Percentiles rank a stretch among this genome's conserved stretches.
Evolutionary conservation across 2,888 invertebrate genomes (phyloP).

Genomic region (Drosophila meridionalis): DNA sequence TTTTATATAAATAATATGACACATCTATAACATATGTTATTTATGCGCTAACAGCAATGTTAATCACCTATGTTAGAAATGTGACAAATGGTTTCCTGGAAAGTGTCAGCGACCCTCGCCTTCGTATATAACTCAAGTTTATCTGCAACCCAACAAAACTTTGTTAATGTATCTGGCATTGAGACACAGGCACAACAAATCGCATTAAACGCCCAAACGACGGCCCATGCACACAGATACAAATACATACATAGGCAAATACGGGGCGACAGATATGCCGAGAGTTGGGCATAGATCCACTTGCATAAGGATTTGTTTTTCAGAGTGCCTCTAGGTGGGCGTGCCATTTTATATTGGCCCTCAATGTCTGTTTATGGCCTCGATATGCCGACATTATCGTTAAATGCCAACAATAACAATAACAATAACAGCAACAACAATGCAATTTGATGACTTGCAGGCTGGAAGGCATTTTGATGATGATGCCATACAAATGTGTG

Average conservation of each 20-base stretch:
- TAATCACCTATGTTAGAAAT: neutral
- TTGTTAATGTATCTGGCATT: slow-evolving; percentile 64
- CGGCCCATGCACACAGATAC: slow-evolving; percentile 17
- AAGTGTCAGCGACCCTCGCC: slow-evolving; percentile 35
- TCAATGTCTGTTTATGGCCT: slow-evolving; percentile 66
- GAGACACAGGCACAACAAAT: slow-evolving; percentile 47
- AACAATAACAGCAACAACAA: slow-evolving; percentile 51
- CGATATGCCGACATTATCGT: slow-evolving; percentile 76
- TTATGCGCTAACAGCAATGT: neutral
- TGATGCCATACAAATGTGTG: slow-evolving; percentile 52
- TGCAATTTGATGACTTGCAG: slow-evolving; percentile 75
- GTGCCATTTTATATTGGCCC: slow-evolving; percentile 57
- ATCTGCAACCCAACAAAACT: slow-evolving; percentile 44
- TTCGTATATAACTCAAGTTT: slow-evolving; percentile 44
- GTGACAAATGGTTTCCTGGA: neutral
- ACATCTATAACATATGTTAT: slow-evolving; percentile 1
- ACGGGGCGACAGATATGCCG: slow-evolving; percentile 5
- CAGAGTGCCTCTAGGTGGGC: slow-evolving; percentile 28
- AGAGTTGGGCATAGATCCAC: slow-evolving; percentile 11
- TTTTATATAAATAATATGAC: slow-evolving; percentile 1
- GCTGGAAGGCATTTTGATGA: slow-evolving; percentile 68
- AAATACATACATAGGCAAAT: slow-evolving; percentile 12
- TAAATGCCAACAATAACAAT: slow-evolving; percentile 65
- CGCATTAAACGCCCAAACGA: slow-evolving; percentile 59
- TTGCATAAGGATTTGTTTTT: slow-evolving; percentile 31